Conservation (phyloP, 1,140 invertebrate species). For the Drosophila mayri region DNA sequence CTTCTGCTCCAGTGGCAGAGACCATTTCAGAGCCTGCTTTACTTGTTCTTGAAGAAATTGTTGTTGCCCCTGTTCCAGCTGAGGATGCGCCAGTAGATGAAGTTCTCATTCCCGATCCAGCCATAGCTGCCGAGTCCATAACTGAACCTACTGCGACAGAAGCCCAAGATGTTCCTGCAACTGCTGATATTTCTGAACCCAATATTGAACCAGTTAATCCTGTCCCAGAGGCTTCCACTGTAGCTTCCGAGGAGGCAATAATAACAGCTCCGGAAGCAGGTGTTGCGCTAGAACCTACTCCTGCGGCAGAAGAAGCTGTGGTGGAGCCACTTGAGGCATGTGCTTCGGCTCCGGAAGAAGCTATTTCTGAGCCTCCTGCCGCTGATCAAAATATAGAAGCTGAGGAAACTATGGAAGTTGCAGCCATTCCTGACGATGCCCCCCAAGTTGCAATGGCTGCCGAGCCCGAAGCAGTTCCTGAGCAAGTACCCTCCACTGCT, state of each 20-base stretch:
- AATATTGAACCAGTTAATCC: neutral
- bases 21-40: no score
- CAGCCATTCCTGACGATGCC: neutral
- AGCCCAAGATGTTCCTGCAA: neutral
- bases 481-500: neutral
- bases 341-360: conserved; percentile 1
- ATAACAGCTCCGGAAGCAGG: neutral
- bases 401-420: neutral
- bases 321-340: neutral
- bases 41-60: neutral
- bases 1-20: no score
- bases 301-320: neutral
- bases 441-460: neutral
- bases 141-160: neutral
- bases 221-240: neutral
- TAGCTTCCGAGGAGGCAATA: neutral
- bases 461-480: neutral
- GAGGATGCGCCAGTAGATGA: neutral
- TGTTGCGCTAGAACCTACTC: neutral
- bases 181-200: neutral
- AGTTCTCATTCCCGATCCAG: neutral
- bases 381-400: neutral
- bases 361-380: neutral
- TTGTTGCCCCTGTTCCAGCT: neutral
- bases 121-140: neutral